A percentile compares a stretch with the other conserved stretches of the same genome.
Evolutionary conservation across 1,140 invertebrate genomes (phyloP).

Genomic region (Stegodyphus dumicola): DNA sequence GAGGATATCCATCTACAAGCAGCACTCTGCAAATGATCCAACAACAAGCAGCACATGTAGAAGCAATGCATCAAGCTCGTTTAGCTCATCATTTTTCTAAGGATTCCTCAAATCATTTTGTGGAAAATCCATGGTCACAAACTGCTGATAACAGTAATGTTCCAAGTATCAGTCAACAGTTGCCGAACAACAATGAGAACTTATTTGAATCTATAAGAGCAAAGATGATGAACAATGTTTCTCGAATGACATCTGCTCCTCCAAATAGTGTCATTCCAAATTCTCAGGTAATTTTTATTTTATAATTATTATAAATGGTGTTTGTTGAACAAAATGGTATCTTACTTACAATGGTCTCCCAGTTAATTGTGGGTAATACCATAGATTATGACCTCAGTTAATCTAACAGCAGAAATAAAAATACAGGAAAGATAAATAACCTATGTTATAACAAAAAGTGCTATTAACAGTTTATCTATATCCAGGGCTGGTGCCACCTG

Average conservation of each 20-base stretch:
- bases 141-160: constrained; percentile 39
- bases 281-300: constrained; percentile 37
- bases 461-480: too few relatives aligned
- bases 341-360: too few relatives aligned
- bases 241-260: constrained; percentile 45
- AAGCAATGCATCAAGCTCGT: constrained; percentile 46
- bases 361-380: too few relatives aligned
- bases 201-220: constrained; percentile 53
- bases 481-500: too few relatives aligned
- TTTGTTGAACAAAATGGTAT: too few relatives aligned
- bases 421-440: too few relatives aligned
- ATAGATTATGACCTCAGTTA: too few relatives aligned
- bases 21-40: constrained; percentile 44
- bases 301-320: background rate
- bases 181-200: constrained; percentile 36
- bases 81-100: constrained; percentile 43
- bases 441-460: too few relatives aligned
- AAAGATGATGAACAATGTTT: constrained; percentile 61
- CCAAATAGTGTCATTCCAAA: constrained; percentile 55
- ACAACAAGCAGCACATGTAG: constrained; percentile 40
- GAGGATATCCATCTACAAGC: constrained; percentile 39
- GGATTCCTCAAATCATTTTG: constrained; percentile 36
- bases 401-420: too few relatives aligned
- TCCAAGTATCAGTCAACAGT: constrained; percentile 22
- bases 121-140: constrained; percentile 42